Conservation (phyloP, 2,113 vertebrate species). For the Actinemys pallida region DNA sequence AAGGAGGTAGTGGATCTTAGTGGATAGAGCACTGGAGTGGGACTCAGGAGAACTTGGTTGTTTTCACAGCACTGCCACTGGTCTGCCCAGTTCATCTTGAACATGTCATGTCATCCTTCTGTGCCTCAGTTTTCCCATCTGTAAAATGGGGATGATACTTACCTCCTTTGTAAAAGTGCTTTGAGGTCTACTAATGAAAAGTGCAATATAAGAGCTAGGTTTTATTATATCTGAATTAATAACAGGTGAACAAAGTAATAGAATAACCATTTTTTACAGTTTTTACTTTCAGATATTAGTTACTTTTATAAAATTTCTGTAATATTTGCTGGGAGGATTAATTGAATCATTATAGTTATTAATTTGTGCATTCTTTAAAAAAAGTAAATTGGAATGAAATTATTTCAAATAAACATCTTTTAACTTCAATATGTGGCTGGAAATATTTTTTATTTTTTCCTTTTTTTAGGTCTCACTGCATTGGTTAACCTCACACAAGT, state of each 20-base stretch:
- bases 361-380: neutral
- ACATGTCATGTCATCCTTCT: neutral
- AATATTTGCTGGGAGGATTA: neutral
- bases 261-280: neutral
- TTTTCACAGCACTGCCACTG: neutral
- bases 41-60: neutral
- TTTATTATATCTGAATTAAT: neutral
- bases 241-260: neutral
- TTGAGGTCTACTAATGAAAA: neutral
- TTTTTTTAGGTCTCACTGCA: neutral
- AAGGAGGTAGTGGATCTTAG: accelerated
- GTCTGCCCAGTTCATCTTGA: neutral
- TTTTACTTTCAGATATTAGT: neutral
- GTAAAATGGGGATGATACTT: neutral
- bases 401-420: neutral
- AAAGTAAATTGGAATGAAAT: neutral
- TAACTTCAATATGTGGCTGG: neutral
- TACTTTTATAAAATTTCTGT: neutral
- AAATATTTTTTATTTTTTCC: neutral
- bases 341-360: neutral
- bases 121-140: neutral
- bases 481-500: conserved; percentile 38
- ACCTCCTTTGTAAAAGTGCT: neutral
- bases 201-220: neutral
- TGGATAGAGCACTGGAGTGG: neutral